A percentile compares a stretch with the other conserved stretches of the same genome.
Evolutionary conservation across 2,888 invertebrate species (phyloP).

Genomic region (Unio pictorum): DNA sequence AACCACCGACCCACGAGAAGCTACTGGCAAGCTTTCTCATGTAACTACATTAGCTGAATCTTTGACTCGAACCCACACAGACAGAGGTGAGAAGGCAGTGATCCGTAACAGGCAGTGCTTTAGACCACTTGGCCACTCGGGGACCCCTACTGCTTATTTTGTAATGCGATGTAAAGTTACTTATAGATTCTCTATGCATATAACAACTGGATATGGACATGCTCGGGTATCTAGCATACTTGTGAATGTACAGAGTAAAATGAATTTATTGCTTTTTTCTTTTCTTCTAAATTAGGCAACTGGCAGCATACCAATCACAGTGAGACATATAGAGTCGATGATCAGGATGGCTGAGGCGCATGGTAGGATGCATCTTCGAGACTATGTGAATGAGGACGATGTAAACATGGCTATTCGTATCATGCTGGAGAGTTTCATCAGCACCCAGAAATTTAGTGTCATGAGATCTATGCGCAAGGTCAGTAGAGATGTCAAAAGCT

Average conservation of each 20-base stretch:
- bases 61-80: too few species aligned
- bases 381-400: conserved; percentile 88
- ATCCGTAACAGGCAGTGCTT: too few species aligned
- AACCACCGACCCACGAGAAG: too few species aligned
- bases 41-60: too few species aligned
- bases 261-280: neutral
- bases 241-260: neutral
- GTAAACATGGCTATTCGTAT: conserved; percentile 97
- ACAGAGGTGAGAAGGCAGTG: too few species aligned
- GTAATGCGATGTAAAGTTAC: too few species aligned
- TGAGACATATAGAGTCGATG: conserved; percentile 97
- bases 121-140: too few species aligned
- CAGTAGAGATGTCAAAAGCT: conserved; percentile 22
- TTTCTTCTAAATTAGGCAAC: conserved; percentile 78
- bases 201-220: neutral
- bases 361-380: conserved; percentile 94
- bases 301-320: conserved; percentile 97
- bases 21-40: too few species aligned
- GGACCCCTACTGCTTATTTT: too few species aligned
- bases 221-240: neutral
- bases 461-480: conserved; percentile 96
- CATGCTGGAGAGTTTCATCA: conserved; percentile 98
- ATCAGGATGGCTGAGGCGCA: conserved; percentile 98
- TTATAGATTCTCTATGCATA: neutral
- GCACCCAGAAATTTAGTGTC: conserved; percentile 98